Evolutionary conservation across 2,888 invertebrate species (phyloP).

Genomic region (Protophormia terraenovae): DNA sequence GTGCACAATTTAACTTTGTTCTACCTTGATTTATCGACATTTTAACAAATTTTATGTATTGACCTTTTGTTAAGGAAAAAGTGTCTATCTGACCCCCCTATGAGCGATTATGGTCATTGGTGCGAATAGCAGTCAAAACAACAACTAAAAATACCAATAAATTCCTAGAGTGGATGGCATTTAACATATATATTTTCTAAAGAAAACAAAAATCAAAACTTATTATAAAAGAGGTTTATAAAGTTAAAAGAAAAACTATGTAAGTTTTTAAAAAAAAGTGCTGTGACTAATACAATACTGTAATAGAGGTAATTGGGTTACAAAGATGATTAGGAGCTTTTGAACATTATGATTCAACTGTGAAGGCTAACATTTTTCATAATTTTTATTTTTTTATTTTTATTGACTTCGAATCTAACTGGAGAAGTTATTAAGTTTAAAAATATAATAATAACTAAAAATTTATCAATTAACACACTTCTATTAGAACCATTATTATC

Average conservation of each 20-base stretch:
- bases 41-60: conserved; percentile 52
- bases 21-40: conserved; percentile 53
- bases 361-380: too few species aligned
- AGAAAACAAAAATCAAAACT: too few species aligned
- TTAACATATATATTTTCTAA: background rate
- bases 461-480: background rate
- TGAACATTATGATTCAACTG: too few species aligned
- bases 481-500: background rate
- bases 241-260: background rate
- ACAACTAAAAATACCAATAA: background rate
- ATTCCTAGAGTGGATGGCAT: background rate
- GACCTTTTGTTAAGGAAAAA: conserved; percentile 44
- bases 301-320: background rate
- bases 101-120: conserved; percentile 45
- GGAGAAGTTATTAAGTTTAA: too few species aligned
- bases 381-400: too few species aligned
- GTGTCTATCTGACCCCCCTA: conserved; percentile 53
- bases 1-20: background rate
- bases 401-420: too few species aligned
- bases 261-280: background rate
- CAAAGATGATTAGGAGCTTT: too few species aligned
- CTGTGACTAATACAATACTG: background rate
- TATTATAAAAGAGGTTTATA: too few species aligned
- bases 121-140: background rate
- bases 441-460: too few species aligned